Evolutionary conservation across 2,888 invertebrate species (phyloP).

Genomic region (Anthophora plumipes): DNA sequence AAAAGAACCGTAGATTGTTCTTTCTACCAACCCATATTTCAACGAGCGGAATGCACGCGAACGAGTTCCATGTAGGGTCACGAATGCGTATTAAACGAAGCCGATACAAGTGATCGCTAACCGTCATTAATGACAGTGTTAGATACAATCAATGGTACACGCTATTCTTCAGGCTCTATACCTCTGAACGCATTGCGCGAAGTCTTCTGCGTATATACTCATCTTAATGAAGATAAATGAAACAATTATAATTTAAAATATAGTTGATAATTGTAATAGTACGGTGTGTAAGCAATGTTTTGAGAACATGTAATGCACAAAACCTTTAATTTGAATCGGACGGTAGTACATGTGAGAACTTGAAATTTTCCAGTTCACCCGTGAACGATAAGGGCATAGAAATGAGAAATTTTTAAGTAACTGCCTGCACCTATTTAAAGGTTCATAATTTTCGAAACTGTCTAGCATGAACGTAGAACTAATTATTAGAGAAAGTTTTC

Average conservation of each 20-base stretch:
- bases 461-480: no score
- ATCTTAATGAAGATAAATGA: conserved; percentile 46
- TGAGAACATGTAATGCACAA: no score
- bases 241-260: conserved; percentile 25
- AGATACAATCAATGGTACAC: conserved; percentile 50
- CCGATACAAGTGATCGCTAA: conserved; percentile 27
- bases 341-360: no score
- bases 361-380: no score
- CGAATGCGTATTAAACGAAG: neutral
- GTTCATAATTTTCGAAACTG: no score
- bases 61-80: neutral
- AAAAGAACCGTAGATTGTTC: neutral
- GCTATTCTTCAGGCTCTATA: conserved; percentile 25
- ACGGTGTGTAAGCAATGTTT: neutral
- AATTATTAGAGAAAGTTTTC: no score
- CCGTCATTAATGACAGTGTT: conserved; percentile 44
- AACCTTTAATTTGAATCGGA: neutral
- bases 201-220: conserved; percentile 9
- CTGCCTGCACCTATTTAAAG: no score
- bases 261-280: conserved; percentile 19
- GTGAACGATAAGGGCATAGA: no score
- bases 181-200: conserved; percentile 16
- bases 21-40: neutral
- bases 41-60: neutral
- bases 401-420: no score